Evolutionary conservation across 2,797 vertebrate species (phyloP).

Genomic region (Iguana delicatissima): DNA sequence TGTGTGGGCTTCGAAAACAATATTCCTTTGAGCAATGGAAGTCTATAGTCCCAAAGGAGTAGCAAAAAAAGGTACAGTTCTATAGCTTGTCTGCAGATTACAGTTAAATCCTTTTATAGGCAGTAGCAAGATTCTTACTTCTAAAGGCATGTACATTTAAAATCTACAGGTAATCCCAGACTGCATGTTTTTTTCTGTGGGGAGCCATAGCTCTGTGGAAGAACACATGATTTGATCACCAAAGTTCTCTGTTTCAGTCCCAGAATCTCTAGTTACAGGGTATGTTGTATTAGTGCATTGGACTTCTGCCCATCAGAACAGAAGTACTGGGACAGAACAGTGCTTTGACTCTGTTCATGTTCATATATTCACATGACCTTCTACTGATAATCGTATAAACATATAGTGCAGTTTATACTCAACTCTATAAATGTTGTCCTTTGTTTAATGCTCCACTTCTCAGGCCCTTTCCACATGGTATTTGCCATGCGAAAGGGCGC

Average conservation of each 20-base stretch:
- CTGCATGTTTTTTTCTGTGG: not conserved
- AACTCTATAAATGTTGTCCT: not conserved
- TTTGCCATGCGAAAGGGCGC: too few species aligned
- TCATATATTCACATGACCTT: not conserved
- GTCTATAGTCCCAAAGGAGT: not conserved
- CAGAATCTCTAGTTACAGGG: not conserved
- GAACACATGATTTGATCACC: too few species aligned
- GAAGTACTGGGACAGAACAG: not conserved
- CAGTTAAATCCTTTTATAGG: not conserved
- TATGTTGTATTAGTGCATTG: not conserved
- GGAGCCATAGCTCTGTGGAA: not conserved
- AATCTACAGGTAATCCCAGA: not conserved
- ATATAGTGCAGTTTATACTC: not conserved
- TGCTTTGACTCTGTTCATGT: not conserved
- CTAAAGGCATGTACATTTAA: not conserved
- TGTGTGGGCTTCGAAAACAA: not conserved
- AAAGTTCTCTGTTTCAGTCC: not conserved
- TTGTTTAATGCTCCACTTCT: not conserved
- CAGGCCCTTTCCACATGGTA: too few species aligned
- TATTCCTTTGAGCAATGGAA: conserved; percentile 10
- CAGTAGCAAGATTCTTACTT: too few species aligned
- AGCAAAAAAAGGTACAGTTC: not conserved
- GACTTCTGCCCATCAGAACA: not conserved
- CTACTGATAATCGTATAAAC: not conserved
- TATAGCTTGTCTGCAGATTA: not conserved